These are phyloP conservation scores for Ctenosaura bakeri DNA, from an alignment of 2,797 vertebrate species.

Conservation along the genomic window DNA sequence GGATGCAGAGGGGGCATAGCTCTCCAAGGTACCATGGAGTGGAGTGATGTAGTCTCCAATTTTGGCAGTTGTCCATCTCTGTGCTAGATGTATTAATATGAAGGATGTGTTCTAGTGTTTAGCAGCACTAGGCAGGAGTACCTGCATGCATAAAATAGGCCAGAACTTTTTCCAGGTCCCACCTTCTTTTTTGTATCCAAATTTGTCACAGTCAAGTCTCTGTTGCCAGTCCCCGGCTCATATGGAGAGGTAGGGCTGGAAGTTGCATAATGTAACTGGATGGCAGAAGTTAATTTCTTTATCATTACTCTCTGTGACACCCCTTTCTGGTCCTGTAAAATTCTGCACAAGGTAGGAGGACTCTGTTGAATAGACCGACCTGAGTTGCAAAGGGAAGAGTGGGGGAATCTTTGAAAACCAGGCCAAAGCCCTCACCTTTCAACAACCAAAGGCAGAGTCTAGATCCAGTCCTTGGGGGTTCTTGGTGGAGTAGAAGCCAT, in stretches of 20 bases:
- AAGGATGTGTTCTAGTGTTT: neutral
- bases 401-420: too few relatives aligned
- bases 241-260: neutral
- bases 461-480: neutral
- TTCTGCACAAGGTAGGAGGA: neutral
- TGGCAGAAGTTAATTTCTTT: neutral
- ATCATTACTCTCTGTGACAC: neutral
- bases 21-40: too few relatives aligned
- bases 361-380: too few relatives aligned
- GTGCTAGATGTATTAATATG: neutral
- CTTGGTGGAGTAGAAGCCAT: neutral
- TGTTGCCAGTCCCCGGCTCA: neutral
- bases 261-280: neutral
- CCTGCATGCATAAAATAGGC: neutral
- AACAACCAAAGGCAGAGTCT: neutral
- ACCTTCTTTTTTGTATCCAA: too few relatives aligned
- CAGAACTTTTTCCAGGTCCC: neutral
- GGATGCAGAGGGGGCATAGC: too few relatives aligned
- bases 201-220: neutral
- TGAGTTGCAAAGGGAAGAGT: too few relatives aligned
- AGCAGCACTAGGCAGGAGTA: neutral
- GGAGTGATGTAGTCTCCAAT: too few relatives aligned
- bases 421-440: neutral
- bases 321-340: neutral
- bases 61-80: too few relatives aligned